These are phyloP conservation scores for Pogonomyrmex californicus DNA, from an alignment of 1,140 invertebrate genomes.

Conservation along the genomic window DNA sequence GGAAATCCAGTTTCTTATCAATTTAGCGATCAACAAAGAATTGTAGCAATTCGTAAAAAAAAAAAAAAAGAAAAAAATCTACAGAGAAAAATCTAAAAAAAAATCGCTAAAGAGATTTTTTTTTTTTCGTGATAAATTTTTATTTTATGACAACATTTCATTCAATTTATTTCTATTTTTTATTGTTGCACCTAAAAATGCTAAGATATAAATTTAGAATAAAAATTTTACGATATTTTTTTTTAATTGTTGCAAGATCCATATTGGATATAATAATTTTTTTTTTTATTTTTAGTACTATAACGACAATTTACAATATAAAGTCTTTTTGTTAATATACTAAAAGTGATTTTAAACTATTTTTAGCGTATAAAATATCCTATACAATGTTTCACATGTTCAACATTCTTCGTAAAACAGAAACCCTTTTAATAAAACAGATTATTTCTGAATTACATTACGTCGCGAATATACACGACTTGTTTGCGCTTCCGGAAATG, in stretches of 20 bases:
- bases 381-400: background rate
- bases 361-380: background rate
- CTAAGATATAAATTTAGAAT: background rate
- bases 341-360: background rate
- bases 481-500: background rate
- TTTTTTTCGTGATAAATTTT: background rate
- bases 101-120: background rate
- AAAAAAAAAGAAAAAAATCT: too few species aligned
- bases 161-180: background rate
- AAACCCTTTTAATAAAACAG: background rate
- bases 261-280: background rate
- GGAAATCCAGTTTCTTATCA: slow-evolving; percentile 6
- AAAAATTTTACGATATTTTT: slow-evolving; percentile 4
- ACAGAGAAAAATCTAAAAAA: background rate
- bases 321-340: background rate
- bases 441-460: background rate
- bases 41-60: background rate
- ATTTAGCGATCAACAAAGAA: background rate
- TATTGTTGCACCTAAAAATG: background rate
- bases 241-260: background rate
- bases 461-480: background rate
- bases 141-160: background rate
- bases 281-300: background rate
- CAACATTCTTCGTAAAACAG: background rate
- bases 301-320: background rate